Base-by-base conservation (phyloP, 2,888 invertebrate genomes). In the Dilophus febrilis region DNA sequence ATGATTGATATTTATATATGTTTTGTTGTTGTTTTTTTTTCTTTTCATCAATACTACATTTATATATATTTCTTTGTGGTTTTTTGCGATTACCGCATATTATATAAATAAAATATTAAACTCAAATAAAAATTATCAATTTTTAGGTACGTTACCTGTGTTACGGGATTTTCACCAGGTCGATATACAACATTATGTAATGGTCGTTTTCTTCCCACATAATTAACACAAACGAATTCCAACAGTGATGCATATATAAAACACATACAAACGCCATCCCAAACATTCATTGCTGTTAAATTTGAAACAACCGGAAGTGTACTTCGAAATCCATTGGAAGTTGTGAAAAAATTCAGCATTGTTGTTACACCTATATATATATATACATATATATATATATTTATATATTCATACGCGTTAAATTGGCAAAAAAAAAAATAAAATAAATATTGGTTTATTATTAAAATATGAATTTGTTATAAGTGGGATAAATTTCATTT, bases 281-380 rank as follows among this genome's bases (percentile, higher is more conserved):
- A 91, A 38, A 91, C 86, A 67, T 91, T 91, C 90, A 91, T 91
- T 34, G 91, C 91, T 40, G 88, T 88, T 53, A 91, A 65, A 64
- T 91, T 90, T 40, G 90, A 90, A 46, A 91, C 91, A 51, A 91
- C 90, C 17, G 91, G 91, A 56, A 91, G 69, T 38, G 88, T 90
- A 53, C 85, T 84, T 56, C 87, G 80, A 67, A 87, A 87, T 54
- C 86, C 85, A 61, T 86, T 87, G 51, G 87, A 87, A 58, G 90
- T 91, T 53, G 90, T 91, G 79, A 91, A 91, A 76, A 91, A 91
- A 71, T 90, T 91, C 78, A 91, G 79, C 90, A 91, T 91, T 65
- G 91, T 91, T 54, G 91, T 91, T 58, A 91, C 90, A 66, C 90
- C 90, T 86, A 68, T 48, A 57, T n/a, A n/a, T n/a, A n/a, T 31